phyloP scores from a whole-genome alignment of 2,888 invertebrate species.

The Plagodis pulveraria region DNA sequence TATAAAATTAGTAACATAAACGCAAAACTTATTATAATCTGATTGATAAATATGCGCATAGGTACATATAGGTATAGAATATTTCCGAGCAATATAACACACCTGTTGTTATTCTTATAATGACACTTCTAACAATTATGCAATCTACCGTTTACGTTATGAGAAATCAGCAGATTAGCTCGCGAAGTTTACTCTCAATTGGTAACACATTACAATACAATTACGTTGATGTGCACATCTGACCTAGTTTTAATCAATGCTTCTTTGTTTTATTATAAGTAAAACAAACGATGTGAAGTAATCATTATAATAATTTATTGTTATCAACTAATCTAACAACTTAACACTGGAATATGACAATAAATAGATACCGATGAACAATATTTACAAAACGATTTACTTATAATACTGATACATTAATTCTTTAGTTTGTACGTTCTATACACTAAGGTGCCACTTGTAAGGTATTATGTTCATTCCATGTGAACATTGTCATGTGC shows the following conservation, averaged over 20 bases:
- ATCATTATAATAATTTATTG: constrained; percentile 27
- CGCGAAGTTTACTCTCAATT: constrained; percentile 20
- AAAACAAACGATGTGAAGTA: constrained; percentile 22
- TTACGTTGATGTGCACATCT: constrained; percentile 24
- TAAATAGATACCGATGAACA: constrained; percentile 19
- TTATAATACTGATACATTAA: constrained; percentile 42
- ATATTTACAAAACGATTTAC: constrained; percentile 29
- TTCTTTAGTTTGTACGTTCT: constrained; percentile 40
- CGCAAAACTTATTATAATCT: no score
- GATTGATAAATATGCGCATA: no score
- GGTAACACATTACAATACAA: constrained; percentile 31
- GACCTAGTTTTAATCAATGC: constrained; percentile 38
- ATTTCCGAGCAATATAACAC: background rate
- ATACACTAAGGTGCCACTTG: constrained; percentile 10
- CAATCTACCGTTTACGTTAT: no score
- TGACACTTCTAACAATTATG: constrained; percentile 3
- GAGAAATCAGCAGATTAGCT: constrained; percentile 26
- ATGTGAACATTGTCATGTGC: no score
- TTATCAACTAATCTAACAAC: constrained; percentile 14
- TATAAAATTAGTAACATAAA: no score
- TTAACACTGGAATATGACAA: constrained; percentile 25
- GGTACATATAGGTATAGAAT: no score
- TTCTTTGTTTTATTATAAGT: constrained; percentile 31
- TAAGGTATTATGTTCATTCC: background rate
- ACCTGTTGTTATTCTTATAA: background rate